Evolutionary conservation across 2,888 invertebrate genomes (phyloP), one percentile per base, ranked within the genome.

Genomic region (Eilema caniola): DNA sequence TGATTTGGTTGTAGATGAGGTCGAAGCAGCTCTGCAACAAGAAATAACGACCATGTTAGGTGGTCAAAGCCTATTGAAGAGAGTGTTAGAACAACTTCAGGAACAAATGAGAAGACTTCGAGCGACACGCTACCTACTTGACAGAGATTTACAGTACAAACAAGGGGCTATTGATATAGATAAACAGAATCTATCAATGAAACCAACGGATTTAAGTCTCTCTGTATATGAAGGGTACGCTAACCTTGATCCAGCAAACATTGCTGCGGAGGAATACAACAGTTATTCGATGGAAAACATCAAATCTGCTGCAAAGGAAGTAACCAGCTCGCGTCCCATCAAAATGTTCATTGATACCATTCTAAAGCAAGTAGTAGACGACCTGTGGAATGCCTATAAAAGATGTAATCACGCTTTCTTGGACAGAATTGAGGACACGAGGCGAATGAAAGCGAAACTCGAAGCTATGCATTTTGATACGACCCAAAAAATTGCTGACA

Each of bases 21-120:
- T 98, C 0, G 98, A 99, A 90, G 93, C 93, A 67, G 97, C 98
- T 82, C 92, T 99, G 62, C 96, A 97, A 62, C 97, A 97, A 82
- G 99, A 99, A 88, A 96, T 97, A 23, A 97, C 97, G 67, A 96
- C 97, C 0, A 97, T 98, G 57, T 96, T 97, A 76, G 97, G 97
- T 8, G 96, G 95, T 1, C 96, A 96, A 82, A 97, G 91, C 93
- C 91, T 98, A 67, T 92, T 98, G 62, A 96, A 96, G 74, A 96
- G 97, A 67, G 96, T 97, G 0, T 89, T 98, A 16, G 98, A 98
- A 86, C 97, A 98, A 89, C 95, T 97, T 0, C 96, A 96, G 37
- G 99, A 99, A 88, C 98, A 98, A 92, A 96, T 98, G 85, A 96
- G 99, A 71, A 96, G 98, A 73, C 93, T 98, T 60, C 96, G 98